Evolutionary conservation across 2,113 vertebrate species (phyloP).

Genomic region (Melanotaenia duboulayi): DNA sequence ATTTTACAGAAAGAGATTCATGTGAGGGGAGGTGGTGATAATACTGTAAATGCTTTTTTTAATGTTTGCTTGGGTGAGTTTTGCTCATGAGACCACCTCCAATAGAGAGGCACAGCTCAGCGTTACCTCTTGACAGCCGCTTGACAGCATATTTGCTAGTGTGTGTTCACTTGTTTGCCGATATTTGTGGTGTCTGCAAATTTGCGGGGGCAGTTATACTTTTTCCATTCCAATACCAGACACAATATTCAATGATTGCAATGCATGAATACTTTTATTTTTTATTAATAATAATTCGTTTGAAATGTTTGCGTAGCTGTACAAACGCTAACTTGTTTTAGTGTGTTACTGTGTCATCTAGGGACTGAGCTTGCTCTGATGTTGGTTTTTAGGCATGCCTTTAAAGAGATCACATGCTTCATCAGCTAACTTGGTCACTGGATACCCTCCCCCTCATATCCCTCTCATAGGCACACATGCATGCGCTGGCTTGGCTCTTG

Average conservation of each 20-base stretch:
- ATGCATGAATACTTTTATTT: background rate
- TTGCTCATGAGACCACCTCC: constrained; percentile 38
- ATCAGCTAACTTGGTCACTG: constrained; percentile 76
- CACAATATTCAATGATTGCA: background rate
- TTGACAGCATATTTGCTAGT: constrained; percentile 17
- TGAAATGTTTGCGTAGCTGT: background rate
- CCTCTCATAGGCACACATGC: background rate
- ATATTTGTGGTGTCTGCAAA: background rate
- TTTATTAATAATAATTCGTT: constrained; percentile 21
- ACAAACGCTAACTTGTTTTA: constrained; percentile 1
- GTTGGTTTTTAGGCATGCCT: constrained; percentile 53
- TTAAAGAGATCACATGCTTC: constrained; percentile 78
- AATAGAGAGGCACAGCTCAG: constrained; percentile 47
- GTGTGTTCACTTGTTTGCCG: background rate
- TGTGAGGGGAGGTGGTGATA: background rate
- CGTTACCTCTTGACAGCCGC: constrained; percentile 50
- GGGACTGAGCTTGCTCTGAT: constrained; percentile 24
- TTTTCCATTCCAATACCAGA: background rate
- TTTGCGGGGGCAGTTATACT: background rate
- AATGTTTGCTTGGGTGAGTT: background rate
- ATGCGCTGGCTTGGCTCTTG: constrained; percentile 16
- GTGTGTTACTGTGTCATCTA: constrained; percentile 35
- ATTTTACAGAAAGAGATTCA: constrained; percentile 5
- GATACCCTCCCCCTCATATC: constrained; percentile 36
- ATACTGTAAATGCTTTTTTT: background rate